phyloP scores from a whole-genome alignment of 2,888 invertebrate genomes.

The Archaeoteleia sp. region DNA sequence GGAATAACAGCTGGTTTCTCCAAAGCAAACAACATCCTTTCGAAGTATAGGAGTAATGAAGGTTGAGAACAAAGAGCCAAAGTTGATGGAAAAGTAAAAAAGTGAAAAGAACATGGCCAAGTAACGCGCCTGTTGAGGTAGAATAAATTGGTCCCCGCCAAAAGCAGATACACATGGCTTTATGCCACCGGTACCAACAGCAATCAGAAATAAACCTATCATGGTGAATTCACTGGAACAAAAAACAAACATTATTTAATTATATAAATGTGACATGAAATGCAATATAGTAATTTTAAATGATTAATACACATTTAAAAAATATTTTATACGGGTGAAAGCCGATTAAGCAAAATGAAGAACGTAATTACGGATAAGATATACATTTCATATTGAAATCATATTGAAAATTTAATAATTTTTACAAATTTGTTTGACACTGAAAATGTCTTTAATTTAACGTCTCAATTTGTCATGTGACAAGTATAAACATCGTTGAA shows the following conservation, averaged over 20 bases:
- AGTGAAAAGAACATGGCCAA: slow-evolving; percentile 92
- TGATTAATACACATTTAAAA: neutral
- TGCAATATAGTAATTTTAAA: neutral
- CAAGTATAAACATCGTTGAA: no score
- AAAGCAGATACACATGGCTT: slow-evolving; percentile 97
- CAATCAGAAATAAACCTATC: slow-evolving; percentile 84
- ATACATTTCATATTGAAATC: no score
- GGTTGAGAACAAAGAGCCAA: slow-evolving; percentile 91
- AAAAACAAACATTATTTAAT: slow-evolving; percentile 5
- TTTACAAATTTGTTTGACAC: no score
- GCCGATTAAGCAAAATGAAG: no score
- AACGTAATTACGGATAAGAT: no score
- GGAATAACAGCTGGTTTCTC: slow-evolving; percentile 85
- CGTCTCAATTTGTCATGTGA: no score
- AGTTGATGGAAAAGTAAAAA: slow-evolving; percentile 96
- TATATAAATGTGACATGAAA: neutral
- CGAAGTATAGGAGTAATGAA: slow-evolving; percentile 91
- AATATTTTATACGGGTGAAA: no score
- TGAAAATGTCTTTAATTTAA: neutral
- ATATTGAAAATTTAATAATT: no score
- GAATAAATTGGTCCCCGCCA: slow-evolving; percentile 93
- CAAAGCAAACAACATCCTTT: slow-evolving; percentile 86
- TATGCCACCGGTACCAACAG: slow-evolving; percentile 94
- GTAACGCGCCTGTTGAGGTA: slow-evolving; percentile 87
- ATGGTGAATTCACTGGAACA: slow-evolving; percentile 79